Percentiles rank a stretch among this genome's conserved stretches.
phyloP scores from a whole-genome alignment of 2,888 invertebrate species.

The Cheilosia urbana region DNA sequence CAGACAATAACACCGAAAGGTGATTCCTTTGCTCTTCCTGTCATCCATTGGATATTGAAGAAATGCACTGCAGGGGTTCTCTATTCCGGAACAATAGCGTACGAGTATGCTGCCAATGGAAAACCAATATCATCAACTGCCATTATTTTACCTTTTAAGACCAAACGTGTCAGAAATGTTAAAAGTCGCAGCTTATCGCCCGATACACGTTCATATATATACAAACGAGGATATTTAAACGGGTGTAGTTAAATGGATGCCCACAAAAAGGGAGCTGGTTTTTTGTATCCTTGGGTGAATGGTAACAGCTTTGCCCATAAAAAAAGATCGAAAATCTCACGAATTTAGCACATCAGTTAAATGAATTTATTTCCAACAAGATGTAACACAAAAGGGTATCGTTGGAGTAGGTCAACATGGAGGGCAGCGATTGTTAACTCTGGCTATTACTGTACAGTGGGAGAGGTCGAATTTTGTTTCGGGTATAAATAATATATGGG shows the following conservation, averaged over 20 bases:
- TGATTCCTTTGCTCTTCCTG: conserved; percentile 22
- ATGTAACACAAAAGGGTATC: too few relatives aligned
- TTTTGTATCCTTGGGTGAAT: not conserved
- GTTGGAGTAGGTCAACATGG: too few relatives aligned
- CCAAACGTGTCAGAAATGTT: conserved; percentile 39
- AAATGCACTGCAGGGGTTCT: conserved; percentile 34
- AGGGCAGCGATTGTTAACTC: too few relatives aligned
- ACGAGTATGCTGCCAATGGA: conserved; percentile 15
- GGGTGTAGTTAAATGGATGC: not conserved
- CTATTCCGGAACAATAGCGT: not conserved
- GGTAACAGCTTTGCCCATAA: too few relatives aligned
- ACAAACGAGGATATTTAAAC: not conserved
- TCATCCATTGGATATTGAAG: conserved; percentile 21
- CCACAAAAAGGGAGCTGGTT: not conserved
- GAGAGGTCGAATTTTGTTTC: too few relatives aligned
- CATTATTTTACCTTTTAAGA: conserved; percentile 46
- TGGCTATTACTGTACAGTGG: too few relatives aligned
- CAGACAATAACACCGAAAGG: conserved; percentile 19
- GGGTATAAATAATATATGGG: too few relatives aligned
- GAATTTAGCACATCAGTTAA: too few relatives aligned
- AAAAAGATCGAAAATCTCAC: too few relatives aligned
- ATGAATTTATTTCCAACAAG: too few relatives aligned
- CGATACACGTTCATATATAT: conserved; percentile 2
- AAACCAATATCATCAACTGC: conserved; percentile 39
- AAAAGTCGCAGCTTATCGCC: conserved; percentile 21